Evolutionary conservation across 2,113 vertebrate species (phyloP), one percentile per base, ranked within the genome.

Genomic region (Rissa tridactyla): DNA sequence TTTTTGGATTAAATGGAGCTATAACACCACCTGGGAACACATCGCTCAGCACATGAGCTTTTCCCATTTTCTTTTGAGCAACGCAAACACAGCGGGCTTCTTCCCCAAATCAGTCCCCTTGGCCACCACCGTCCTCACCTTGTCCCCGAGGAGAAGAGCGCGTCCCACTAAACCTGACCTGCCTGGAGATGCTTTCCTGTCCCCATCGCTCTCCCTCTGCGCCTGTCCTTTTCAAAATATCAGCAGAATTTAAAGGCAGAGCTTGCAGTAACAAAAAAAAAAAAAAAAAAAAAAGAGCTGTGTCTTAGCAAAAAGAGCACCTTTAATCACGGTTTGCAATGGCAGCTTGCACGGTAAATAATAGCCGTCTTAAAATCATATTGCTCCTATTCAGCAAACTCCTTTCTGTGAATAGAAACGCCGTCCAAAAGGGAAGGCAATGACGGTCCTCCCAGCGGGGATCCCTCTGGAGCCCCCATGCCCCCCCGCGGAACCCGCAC

Each of bases 211-310:
- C 84, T 96, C 68, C 84, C 64, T 82, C 84, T 55, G 75, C 0
- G 8, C 60, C 57, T 66, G 62, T 66, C 75, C 70, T 95, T 96
- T 96, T 73, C 91, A 42, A 77, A 77, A 80, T 91, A 96, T 95
- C 95, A 96, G 94, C 93, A 90, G 78, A 96, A 97, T 90, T 90
- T 92, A 94, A 88, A 96, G 91, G 84, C 93, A 97, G 91, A 95
- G 78, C 91, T 94, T 96, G 95, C 96, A 97, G 84, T 86, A 84
- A 96, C 5, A 42, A 94, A 61, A 46, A 46, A 84, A 96, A 94
- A 61, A 84, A 96, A 94, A 38, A 84, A 61, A 82, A 96, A 92
- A 62, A 91, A 96, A 95, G 82, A 95, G 68, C 95, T 88, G 78
- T 51, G 76, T 60, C 82, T 88, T 94, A 81, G 89, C 72, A 87